phyloP scores from a whole-genome alignment of 2,888 invertebrate genomes.

The Leucoptera coffeella region DNA sequence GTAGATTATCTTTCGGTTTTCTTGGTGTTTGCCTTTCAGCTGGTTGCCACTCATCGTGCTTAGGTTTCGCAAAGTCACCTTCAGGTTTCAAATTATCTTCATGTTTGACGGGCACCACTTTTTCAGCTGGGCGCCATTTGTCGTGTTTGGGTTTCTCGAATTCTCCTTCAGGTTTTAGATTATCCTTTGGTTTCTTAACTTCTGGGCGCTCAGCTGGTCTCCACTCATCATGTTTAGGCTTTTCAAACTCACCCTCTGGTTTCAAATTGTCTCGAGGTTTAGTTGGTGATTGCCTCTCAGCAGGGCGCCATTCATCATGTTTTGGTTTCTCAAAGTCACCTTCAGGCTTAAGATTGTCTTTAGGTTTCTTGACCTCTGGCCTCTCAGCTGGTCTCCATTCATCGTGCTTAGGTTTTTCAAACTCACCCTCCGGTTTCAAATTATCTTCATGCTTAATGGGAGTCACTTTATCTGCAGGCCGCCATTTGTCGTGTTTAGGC shows the following conservation, averaged over 20 bases:
- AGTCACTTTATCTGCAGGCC: slow-evolving; percentile 26
- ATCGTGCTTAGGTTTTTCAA: slow-evolving; percentile 30
- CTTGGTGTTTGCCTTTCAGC: slow-evolving; percentile 32
- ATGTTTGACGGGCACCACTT: slow-evolving; percentile 16
- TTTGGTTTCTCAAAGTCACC: slow-evolving; percentile 22
- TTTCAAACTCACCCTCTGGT: slow-evolving; percentile 51
- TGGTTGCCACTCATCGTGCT: slow-evolving; percentile 31
- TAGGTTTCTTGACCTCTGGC: slow-evolving; percentile 16
- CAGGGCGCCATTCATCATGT: slow-evolving; percentile 12
- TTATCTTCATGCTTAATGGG: slow-evolving; percentile 45
- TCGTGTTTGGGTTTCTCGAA: slow-evolving; percentile 26
- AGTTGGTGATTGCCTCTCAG: slow-evolving; percentile 16
- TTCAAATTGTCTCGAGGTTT: slow-evolving; percentile 27
- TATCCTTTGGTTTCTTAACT: slow-evolving; percentile 30
- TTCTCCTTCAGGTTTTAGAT: slow-evolving; percentile 39
- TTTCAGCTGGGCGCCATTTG: slow-evolving; percentile 15
- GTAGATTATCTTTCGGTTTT: slow-evolving; percentile 40
- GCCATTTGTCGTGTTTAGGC: slow-evolving; percentile 29
- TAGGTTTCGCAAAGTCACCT: slow-evolving; percentile 43
- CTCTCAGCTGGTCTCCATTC: slow-evolving; percentile 14
- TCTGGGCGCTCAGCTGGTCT: slow-evolving; percentile 18
- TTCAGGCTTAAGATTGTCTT: slow-evolving; percentile 17
- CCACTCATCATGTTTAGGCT: slow-evolving; percentile 36
- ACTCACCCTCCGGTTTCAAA: slow-evolving; percentile 48
- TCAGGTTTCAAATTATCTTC: slow-evolving; percentile 51